phyloP scores from a whole-genome alignment of 2,888 invertebrate genomes.

The Saturnia pavonia region DNA sequence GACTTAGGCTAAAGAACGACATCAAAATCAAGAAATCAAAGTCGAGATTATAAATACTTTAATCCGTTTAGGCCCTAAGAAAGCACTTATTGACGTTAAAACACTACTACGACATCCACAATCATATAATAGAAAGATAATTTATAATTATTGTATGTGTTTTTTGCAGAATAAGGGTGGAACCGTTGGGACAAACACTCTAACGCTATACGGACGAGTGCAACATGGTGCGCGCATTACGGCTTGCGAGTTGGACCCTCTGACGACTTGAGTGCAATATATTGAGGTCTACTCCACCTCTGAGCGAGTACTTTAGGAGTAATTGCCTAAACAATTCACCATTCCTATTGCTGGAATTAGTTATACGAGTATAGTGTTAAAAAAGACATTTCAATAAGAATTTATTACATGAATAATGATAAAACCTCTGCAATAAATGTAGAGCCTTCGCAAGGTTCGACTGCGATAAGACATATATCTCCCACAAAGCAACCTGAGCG shows the following conservation, averaged over 20 bases:
- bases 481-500: no score
- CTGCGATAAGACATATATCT: no score
- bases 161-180: constrained; percentile 25
- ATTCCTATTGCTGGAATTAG: neutral
- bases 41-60: neutral
- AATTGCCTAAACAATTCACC: neutral
- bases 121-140: no score
- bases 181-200: constrained; percentile 28
- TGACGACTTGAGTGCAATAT: constrained; percentile 15
- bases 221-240: constrained; percentile 38
- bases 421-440: neutral
- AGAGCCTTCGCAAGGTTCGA: no score
- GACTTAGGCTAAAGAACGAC: no score
- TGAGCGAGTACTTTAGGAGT: neutral
- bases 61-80: no score
- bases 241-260: constrained; percentile 6
- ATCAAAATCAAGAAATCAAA: no score
- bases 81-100: no score
- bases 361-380: neutral
- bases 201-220: constrained; percentile 20
- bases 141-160: neutral
- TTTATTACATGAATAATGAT: neutral
- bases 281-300: constrained; percentile 9
- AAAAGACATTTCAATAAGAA: neutral
- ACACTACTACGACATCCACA: no score